A percentile compares a stretch with the other conserved stretches of the same genome.
Evolutionary conservation across 2,797 vertebrate species (phyloP).

Genomic region (Eulemur coronatus): DNA sequence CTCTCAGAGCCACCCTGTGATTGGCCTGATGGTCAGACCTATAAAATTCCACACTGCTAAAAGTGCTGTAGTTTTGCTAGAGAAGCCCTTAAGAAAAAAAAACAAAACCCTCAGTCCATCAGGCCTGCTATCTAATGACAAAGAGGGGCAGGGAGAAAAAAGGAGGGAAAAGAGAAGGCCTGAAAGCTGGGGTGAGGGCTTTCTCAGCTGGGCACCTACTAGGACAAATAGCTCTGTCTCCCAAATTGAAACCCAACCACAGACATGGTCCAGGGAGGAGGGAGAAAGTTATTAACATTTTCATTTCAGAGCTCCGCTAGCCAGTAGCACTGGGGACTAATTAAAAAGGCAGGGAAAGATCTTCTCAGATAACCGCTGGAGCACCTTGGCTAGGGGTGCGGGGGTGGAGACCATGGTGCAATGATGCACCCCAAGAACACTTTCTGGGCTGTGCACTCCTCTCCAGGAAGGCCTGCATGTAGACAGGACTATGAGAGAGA

Average conservation of each 20-base stretch:
- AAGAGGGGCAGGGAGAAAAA: neutral
- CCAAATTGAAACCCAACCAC: neutral
- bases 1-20: conserved; percentile 23
- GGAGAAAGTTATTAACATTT: neutral
- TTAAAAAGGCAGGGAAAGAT: neutral
- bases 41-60: conserved; percentile 50
- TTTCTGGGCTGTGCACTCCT: neutral
- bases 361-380: neutral
- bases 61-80: neutral
- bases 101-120: neutral
- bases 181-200: neutral
- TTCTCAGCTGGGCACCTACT: neutral
- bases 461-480: neutral
- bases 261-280: rapidly evolving
- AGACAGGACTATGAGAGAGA: neutral
- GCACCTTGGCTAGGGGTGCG: neutral
- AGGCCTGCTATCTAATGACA: neutral
- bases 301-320: neutral
- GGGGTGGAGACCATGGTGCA: neutral
- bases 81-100: neutral
- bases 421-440: neutral
- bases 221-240: neutral
- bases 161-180: neutral
- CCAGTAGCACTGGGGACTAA: neutral
- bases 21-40: conserved; percentile 67